Evolutionary conservation across 2,113 vertebrate species (phyloP), one percentile per base, ranked within the genome.

Genomic region (Dascyllus trimaculatus): DNA sequence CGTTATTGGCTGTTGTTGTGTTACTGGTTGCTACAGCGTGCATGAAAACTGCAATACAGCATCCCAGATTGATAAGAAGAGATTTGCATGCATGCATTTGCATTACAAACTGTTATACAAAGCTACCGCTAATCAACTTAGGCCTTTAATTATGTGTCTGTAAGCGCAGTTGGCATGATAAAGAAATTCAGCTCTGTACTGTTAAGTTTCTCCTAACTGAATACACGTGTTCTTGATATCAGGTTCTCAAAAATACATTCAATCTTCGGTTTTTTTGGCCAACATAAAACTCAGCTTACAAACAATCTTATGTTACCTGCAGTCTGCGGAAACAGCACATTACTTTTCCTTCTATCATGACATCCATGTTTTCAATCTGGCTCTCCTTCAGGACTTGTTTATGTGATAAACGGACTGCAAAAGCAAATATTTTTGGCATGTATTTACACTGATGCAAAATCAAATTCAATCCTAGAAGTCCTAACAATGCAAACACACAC

Each of bases 71-170:
- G 63, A 43, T 53, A 53, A 54, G 48, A 49, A 72, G 52, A 25
- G 53, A 65, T 57, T 52, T 46, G 22, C 22, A 58, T 71, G 25
- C 17, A 0, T 29, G 21, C 35, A 49, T 67, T 51, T 43, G 58
- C 61, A 46, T 58, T 52, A 32, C 70, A 40, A 58, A 48, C 21
- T 52, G 62, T 49, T 5, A 45, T 64, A 67, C 53, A 78, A 21
- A 46, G 71, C 69, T 56, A 22, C 53, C 13, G 13, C 45, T 15
- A 61, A 60, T 75, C 46, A 61, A 61, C 22, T 68, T 22, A 57
- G n/a, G 71, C 76, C 87, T 80, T 88, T 71, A 79, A 88, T 88
- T 77, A 82, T 75, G 81, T 24, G 52, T 75, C 71, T 69, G 77
- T 61, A 77, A 88, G 49, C 43, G 67, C 54, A 73, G 74, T 68